These are phyloP conservation scores for Macrobrachium rosenbergii DNA, from an alignment of 1,140 invertebrate species.

Conservation along the genomic window DNA sequence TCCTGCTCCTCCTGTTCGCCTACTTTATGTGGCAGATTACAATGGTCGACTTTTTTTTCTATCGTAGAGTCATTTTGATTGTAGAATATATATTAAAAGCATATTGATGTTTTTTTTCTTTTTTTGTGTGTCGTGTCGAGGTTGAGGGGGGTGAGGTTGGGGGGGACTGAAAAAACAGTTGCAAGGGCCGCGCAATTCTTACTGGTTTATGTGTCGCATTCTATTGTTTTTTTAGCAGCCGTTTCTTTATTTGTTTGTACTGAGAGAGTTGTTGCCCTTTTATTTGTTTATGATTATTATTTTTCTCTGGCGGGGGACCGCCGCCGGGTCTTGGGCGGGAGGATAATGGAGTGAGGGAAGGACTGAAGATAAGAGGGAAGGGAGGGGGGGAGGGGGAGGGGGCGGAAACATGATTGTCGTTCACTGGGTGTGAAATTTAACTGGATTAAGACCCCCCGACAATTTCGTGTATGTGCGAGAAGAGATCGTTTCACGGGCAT, in stretches of 20 bases:
- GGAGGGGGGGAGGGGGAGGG: not conserved
- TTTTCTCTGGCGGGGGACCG: constrained; percentile 40
- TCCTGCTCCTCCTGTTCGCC: constrained; percentile 19
- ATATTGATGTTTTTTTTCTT: constrained; percentile 42
- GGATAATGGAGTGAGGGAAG: not conserved
- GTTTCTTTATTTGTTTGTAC: too few species aligned
- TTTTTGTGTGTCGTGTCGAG: constrained; percentile 35
- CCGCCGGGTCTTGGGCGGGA: not conserved
- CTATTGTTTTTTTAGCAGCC: too few species aligned
- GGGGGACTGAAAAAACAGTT: too few species aligned
- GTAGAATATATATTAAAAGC: constrained; percentile 54
- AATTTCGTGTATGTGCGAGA: not conserved
- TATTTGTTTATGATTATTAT: constrained; percentile 36
- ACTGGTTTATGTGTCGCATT: too few species aligned
- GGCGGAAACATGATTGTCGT: too few species aligned
- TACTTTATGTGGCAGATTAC: constrained; percentile 52
- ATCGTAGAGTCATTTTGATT: constrained; percentile 51
- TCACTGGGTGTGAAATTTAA: not conserved
- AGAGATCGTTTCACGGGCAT: not conserved
- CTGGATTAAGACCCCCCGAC: not conserved
- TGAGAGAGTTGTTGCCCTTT: too few species aligned
- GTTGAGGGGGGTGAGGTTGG: not conserved
- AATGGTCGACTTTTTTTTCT: constrained; percentile 52
- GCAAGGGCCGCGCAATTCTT: too few species aligned
- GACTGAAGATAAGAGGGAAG: not conserved